Percentiles rank a stretch among this genome's conserved stretches.
phyloP scores from a whole-genome alignment of 1,140 invertebrate genomes.

The Drosophila mayri region DNA sequence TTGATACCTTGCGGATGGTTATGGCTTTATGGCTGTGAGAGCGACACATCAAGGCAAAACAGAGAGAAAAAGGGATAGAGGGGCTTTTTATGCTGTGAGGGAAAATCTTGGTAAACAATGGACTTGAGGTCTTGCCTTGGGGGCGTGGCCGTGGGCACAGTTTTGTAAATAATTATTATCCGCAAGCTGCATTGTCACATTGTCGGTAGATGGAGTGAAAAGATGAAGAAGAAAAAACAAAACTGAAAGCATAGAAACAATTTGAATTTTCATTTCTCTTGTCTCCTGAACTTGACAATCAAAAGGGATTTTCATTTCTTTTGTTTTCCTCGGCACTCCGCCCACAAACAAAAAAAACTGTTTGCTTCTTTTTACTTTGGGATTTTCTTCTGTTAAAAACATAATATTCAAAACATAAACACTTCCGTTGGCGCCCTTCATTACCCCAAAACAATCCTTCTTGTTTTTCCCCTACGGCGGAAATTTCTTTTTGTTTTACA shows the following conservation, averaged over 20 bases:
- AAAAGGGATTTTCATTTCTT: constrained; percentile 73
- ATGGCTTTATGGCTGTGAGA: constrained; percentile 51
- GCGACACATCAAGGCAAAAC: constrained; percentile 37
- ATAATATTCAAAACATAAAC: constrained; percentile 71
- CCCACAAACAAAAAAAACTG: constrained; percentile 27
- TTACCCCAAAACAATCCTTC: constrained; percentile 26
- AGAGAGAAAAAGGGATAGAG: neutral
- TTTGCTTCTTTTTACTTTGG: constrained; percentile 26
- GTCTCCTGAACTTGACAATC: constrained; percentile 75
- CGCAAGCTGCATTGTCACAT: constrained; percentile 58
- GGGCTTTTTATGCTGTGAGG: neutral
- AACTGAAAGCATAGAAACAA: constrained; percentile 32
- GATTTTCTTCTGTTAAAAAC: constrained; percentile 48
- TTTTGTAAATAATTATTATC: constrained; percentile 72
- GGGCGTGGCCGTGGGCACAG: constrained; percentile 53
- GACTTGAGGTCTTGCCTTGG: constrained; percentile 23
- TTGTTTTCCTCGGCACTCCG: constrained; percentile 26
- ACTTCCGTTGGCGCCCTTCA: constrained; percentile 63
- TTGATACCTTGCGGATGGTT: constrained; percentile 69
- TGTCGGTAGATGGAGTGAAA: constrained; percentile 40
- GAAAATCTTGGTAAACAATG: constrained; percentile 55
- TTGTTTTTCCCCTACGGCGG: constrained; percentile 15
- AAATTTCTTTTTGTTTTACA: constrained; percentile 6
- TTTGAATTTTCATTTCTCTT: constrained; percentile 70
- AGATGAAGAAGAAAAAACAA: constrained; percentile 6